These are phyloP conservation scores for Synergus gifuensis DNA, from an alignment of 2,888 invertebrate genomes.

Conservation along the genomic window DNA sequence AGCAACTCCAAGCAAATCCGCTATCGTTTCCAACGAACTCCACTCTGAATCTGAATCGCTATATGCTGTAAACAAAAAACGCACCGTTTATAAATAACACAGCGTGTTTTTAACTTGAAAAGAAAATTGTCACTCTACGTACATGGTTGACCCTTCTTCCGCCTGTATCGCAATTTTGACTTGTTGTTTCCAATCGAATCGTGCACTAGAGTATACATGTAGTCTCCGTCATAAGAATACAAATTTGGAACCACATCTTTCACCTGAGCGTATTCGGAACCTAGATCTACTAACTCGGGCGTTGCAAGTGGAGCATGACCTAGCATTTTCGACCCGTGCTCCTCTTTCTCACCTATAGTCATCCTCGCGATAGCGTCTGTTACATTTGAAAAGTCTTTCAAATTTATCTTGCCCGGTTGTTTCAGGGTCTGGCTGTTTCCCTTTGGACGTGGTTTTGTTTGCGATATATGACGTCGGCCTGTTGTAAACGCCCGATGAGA, in stretches of 20 bases:
- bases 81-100: conserved; percentile 8
- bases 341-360: conserved; percentile 79
- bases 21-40: conserved; percentile 84
- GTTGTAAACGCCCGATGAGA: conserved; percentile 86
- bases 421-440: conserved; percentile 85
- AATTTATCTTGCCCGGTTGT: conserved; percentile 94
- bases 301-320: conserved; percentile 87
- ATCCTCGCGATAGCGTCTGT: conserved; percentile 89
- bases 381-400: conserved; percentile 93
- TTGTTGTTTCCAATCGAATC: conserved; percentile 82
- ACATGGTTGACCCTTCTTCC: conserved; percentile 83
- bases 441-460: conserved; percentile 83
- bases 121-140: conserved; percentile 66
- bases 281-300: conserved; percentile 87
- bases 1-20: conserved; percentile 82
- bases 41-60: conserved; percentile 95
- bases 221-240: conserved; percentile 81
- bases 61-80: conserved; percentile 81
- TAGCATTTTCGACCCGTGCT: conserved; percentile 72
- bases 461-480: conserved; percentile 82
- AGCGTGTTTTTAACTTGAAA: conserved; percentile 43
- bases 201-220: conserved; percentile 84
- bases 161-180: conserved; percentile 81
- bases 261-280: conserved; percentile 86
- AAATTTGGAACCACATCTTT: conserved; percentile 81